phyloP scores from a whole-genome alignment of 2,888 invertebrate species.

The Drosophila cracens region DNA sequence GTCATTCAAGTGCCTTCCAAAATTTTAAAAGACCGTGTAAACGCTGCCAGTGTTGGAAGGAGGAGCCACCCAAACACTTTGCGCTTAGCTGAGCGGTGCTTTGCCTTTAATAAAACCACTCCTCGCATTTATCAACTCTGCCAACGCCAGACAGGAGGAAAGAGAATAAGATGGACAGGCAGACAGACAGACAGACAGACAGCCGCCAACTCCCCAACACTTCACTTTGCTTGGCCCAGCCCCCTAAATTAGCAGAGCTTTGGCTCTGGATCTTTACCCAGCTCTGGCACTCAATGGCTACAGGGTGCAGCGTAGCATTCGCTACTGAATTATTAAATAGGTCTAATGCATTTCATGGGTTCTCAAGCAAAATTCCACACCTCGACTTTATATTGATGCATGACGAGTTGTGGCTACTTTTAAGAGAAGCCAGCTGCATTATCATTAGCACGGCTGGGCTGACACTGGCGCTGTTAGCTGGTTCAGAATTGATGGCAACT shows the following conservation, averaged over 20 bases:
- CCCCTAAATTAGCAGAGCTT: constrained; percentile 57
- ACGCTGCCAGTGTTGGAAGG: constrained; percentile 10
- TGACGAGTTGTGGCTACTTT: constrained; percentile 65
- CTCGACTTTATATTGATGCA: constrained; percentile 56
- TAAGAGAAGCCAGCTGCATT: constrained; percentile 32
- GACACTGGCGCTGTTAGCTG: constrained; percentile 6
- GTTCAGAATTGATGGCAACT: background rate
- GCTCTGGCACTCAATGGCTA: constrained; percentile 10
- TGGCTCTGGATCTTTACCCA: background rate
- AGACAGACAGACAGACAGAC: constrained; percentile 17
- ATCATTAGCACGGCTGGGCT: constrained; percentile 7
- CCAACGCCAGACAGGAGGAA: constrained; percentile 8
- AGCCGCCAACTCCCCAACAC: constrained; percentile 41
- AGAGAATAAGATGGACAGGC: constrained; percentile 5
- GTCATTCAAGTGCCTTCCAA: constrained; percentile 28
- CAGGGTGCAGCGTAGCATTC: constrained; percentile 44
- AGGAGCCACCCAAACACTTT: constrained; percentile 52
- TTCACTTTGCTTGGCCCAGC: constrained; percentile 31
- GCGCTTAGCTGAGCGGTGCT: constrained; percentile 44
- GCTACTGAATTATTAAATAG: constrained; percentile 69
- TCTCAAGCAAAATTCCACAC: constrained; percentile 45
- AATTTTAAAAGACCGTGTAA: constrained; percentile 28
- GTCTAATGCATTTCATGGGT: constrained; percentile 77
- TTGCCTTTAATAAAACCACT: constrained; percentile 45
- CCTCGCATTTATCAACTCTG: constrained; percentile 34